Base-by-base conservation (phyloP, 2,113 vertebrate species). In the Vidua chalybeata region DNA sequence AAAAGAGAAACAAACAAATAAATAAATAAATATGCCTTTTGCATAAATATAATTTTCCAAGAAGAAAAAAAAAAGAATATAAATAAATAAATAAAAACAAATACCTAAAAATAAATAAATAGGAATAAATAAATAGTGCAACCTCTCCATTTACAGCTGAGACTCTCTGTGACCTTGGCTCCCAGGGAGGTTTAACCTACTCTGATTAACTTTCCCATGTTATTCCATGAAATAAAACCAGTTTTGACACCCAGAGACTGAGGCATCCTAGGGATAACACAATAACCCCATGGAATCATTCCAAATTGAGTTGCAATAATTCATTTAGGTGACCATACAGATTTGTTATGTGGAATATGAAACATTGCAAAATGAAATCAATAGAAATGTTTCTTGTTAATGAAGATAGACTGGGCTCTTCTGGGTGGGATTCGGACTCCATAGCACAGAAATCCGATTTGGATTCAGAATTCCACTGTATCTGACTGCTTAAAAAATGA, bases 381-480 rank as follows among this genome's bases (percentile, higher is more conserved):
- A 99, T 99, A 98, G 98, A 98, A 98, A 99, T 98, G 98, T 97
- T 99, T 98, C 98, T 99, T 98, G 98, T 99, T 99, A 99, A 99
- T 99, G 98, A 99, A 99, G 98, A 99, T 98, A 98, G 98, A 99
- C 98, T 98, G 98, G 95, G 97, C 98, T 98, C 97, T 97, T 97
- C 96, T 96, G 97, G 98, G 98, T 97, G 97, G 98, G 98, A 88
- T 97, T 98, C 69, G 97, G 97, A 97, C 97, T 98, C 97, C 96
- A 97, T 96, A 98, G 98, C 97, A 67, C 96, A 98, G 97, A 98
- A 98, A 98, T 98, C 97, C 92, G 97, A 97, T 98, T 98, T 98
- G 97, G 97, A 98, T 98, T 98, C 96, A 93, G 95, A 97, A 98
- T 98, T 98, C 96, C 94, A 97, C 89, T 54, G 89, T 89, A 94